Percentiles rank a stretch among this genome's conserved stretches.
phyloP scores from a whole-genome alignment of 1,140 invertebrate species.

The Panulirus ornatus region DNA sequence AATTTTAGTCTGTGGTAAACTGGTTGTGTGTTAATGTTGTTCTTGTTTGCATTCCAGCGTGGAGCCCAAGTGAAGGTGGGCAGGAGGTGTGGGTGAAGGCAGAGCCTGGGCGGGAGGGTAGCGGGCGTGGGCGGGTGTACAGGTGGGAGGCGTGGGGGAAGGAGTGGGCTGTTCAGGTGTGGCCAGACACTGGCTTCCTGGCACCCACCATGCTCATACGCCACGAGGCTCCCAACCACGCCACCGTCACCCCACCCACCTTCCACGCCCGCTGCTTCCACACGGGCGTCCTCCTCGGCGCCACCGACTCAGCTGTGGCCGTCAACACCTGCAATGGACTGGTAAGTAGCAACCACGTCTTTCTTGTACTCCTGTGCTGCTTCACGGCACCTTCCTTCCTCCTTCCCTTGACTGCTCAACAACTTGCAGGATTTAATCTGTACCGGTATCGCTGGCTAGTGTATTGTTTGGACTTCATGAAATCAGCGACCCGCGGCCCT shows the following conservation, averaged over 20 bases:
- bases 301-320: conserved; percentile 84
- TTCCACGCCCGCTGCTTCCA: conserved; percentile 85
- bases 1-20: too few species aligned
- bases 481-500: too few species aligned
- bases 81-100: conserved; percentile 8
- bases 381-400: too few species aligned
- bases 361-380: too few species aligned
- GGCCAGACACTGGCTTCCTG: conserved; percentile 84
- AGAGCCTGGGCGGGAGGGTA: not conserved
- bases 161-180: conserved; percentile 75
- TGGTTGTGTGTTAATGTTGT: too few species aligned
- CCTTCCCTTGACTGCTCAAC: too few species aligned
- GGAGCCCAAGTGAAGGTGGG: not conserved
- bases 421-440: too few species aligned
- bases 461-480: too few species aligned
- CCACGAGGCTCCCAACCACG: conserved; percentile 79
- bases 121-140: conserved; percentile 38
- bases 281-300: conserved; percentile 85
- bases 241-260: conserved; percentile 79
- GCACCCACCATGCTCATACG: conserved; percentile 84
- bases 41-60: not conserved
- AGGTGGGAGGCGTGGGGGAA: conserved; percentile 57
- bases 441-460: too few species aligned
- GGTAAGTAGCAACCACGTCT: conserved; percentile 82
- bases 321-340: conserved; percentile 89